A percentile compares a stretch with the other conserved stretches of the same genome.
These are phyloP conservation scores for Tetramorium alpestre DNA, from an alignment of 1,140 invertebrate species.

Conservation along the genomic window DNA sequence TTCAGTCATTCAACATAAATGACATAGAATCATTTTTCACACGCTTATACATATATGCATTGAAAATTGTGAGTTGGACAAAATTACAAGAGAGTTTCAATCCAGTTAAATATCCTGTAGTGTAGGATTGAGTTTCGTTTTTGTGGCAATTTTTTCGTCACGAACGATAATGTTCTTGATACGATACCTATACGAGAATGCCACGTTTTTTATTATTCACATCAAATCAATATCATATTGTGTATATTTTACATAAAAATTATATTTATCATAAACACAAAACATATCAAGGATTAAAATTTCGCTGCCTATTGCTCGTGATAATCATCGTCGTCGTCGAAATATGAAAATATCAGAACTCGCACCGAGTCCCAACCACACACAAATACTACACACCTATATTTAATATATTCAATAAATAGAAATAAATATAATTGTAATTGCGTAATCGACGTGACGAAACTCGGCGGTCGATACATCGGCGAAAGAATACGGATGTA, in stretches of 20 bases:
- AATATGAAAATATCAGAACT: conserved; percentile 2
- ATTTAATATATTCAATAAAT: conserved; percentile 71
- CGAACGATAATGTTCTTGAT: background rate
- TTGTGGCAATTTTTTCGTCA: background rate
- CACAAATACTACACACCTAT: conserved; percentile 38
- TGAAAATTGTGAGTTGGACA: background rate
- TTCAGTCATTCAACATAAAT: background rate
- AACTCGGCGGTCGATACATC: conserved; percentile 19
- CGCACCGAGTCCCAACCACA: background rate
- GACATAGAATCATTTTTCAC: background rate
- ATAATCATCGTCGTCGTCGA: background rate
- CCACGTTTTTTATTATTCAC: background rate
- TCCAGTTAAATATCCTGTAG: background rate
- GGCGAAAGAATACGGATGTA: background rate
- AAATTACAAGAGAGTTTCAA: background rate
- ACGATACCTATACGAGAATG: background rate
- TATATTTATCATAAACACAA: background rate
- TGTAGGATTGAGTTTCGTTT: background rate
- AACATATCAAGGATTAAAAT: background rate
- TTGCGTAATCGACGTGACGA: conserved; percentile 49
- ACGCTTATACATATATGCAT: background rate
- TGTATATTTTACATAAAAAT: too few species aligned
- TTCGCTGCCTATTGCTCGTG: background rate
- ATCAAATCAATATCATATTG: too few species aligned
- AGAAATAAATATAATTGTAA: conserved; percentile 75